A percentile compares a stretch with the other conserved stretches of the same genome.
Evolutionary conservation across 2,113 vertebrate species (phyloP).

Genomic region (Mormoops blainvillei): DNA sequence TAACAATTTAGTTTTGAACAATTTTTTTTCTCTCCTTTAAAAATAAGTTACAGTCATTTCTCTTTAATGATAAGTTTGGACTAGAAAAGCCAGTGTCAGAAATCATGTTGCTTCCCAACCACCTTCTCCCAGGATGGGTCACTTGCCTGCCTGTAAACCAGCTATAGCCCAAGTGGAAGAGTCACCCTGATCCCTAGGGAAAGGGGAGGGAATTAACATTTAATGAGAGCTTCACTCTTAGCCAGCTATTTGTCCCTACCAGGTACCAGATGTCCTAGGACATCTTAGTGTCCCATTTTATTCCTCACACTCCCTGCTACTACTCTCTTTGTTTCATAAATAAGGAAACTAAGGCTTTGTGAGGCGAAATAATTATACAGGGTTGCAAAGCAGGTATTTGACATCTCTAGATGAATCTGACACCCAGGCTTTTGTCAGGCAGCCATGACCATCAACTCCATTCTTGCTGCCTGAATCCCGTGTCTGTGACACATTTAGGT

Average conservation of each 20-base stretch:
- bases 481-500: background rate
- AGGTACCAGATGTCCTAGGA: background rate
- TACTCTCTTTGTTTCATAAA: background rate
- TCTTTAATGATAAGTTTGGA: background rate
- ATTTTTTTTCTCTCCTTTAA: background rate
- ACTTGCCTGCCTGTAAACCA: background rate
- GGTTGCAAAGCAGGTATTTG: background rate
- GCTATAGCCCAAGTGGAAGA: background rate
- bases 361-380: background rate
- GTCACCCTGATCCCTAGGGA: background rate
- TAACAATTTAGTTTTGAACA: background rate
- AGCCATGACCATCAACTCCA: background rate
- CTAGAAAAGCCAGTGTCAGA: background rate
- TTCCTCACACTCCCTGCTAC: background rate
- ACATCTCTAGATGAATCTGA: background rate
- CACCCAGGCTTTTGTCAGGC: background rate
- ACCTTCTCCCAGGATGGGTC: background rate
- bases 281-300: background rate
- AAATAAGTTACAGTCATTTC: background rate
- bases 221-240: background rate
- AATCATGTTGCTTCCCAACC: background rate
- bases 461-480: background rate
- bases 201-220: background rate
- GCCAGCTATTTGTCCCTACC: background rate
- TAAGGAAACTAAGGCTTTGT: background rate